Evolutionary conservation across 2,888 invertebrate species (phyloP), one percentile per base, ranked within the genome.

Genomic region (Drosophila glabriapex): DNA sequence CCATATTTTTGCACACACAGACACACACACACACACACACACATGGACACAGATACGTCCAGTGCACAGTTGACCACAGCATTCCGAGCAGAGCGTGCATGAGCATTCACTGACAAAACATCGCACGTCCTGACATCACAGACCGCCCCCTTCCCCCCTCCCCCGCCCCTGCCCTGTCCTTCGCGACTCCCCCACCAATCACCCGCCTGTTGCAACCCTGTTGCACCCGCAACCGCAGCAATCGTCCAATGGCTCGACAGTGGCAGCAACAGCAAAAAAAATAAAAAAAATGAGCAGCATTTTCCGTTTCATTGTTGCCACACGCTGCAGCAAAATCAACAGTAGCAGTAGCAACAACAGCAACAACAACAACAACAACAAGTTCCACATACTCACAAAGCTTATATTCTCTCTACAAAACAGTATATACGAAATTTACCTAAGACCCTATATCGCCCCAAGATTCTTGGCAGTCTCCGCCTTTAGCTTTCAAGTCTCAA

Each of bases 291-390:
- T 76, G 88, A 85, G 83, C 88, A 87, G 83, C 85, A 85, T 85
- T 85, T 85, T 84, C 78, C 83, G 85, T 89, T 89, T 83, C 90
- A 85, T 85, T 85, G 85, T 85, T 89, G 80, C 80, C 78, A 66
- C 58, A 59, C 39, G 52, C 54, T 52, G 43, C 43, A 39, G 52
- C 49, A 62, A 29, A 16, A 46, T 46, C 46, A 62, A n/a, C 50
- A 50, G 10, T 1, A 52, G 28, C 50, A 50, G 19, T 31, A 29
- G 58, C 29, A 31, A 41, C n/a, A 39, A 6, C 10, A n/a, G 28
- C 25, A 50, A 28, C 50, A 64, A 56, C 52, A 29, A n/a, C n/a
- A 46, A 25, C 63, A 46, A 6, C 66, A 55, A 54, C 72, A 35
- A 39, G 25, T 55, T 55, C 50, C 59, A 68, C 76, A 62, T 67